phyloP scores from a whole-genome alignment of 2,888 invertebrate species.

The Ophioninae sp. region DNA sequence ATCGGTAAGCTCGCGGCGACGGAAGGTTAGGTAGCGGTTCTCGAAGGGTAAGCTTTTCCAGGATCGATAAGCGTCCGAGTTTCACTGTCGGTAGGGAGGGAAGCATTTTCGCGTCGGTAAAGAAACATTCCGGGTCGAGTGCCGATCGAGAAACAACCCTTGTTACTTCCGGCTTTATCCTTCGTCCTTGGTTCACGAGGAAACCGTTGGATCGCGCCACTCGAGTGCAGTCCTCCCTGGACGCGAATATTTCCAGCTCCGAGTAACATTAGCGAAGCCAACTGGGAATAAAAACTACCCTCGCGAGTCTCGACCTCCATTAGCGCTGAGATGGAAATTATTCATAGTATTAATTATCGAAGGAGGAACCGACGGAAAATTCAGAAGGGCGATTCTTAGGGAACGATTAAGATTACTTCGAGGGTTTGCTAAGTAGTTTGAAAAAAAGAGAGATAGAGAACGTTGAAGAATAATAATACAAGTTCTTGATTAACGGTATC shows the following conservation, averaged over 20 bases:
- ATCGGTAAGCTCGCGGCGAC: neutral
- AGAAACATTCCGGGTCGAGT: constrained; percentile 52
- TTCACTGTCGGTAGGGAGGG: constrained; percentile 69
- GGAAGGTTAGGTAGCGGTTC: neutral
- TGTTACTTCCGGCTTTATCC: neutral
- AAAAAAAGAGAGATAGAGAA: neutral
- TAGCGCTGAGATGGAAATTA: constrained; percentile 11
- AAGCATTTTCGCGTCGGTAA: constrained; percentile 13
- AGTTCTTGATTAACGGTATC: constrained; percentile 50
- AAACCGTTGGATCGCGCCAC: constrained; percentile 46
- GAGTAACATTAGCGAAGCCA: constrained; percentile 12
- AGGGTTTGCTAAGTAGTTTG: neutral
- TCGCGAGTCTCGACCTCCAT: constrained; percentile 18
- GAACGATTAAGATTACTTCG: constrained; percentile 1
- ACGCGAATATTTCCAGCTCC: neutral
- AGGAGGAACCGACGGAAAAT: neutral
- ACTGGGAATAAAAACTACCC: constrained; percentile 22
- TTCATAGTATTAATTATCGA: neutral
- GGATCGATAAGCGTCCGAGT: constrained; percentile 28
- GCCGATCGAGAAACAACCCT: constrained; percentile 64
- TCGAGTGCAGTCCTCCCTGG: neutral
- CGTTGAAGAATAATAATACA: neutral
- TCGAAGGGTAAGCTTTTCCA: neutral
- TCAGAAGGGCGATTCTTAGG: neutral
- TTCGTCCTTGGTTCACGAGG: neutral